These are phyloP conservation scores for Philaenus spumarius DNA, from an alignment of 1,140 invertebrate genomes.

Conservation along the genomic window DNA sequence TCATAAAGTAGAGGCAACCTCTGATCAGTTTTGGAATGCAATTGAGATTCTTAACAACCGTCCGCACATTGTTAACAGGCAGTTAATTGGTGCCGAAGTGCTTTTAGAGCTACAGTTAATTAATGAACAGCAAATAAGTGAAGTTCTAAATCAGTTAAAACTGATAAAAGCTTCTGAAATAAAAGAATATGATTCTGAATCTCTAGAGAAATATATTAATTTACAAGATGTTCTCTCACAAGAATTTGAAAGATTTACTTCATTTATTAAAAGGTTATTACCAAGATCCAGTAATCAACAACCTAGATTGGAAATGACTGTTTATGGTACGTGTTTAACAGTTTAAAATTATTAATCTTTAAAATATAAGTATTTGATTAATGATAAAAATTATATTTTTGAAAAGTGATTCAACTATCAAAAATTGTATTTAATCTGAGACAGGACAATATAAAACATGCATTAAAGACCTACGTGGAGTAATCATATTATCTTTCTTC, in stretches of 20 bases:
- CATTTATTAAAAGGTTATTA: background rate
- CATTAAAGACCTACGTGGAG: background rate
- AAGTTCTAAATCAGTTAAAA: background rate
- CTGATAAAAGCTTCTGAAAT: background rate
- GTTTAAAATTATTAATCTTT: background rate
- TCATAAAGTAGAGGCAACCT: background rate
- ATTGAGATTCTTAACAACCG: conserved; percentile 37
- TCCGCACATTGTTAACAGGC: conserved; percentile 41
- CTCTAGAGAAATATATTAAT: background rate
- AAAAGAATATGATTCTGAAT: background rate
- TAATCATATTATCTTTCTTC: background rate
- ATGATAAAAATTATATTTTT: too few species aligned
- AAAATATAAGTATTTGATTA: background rate
- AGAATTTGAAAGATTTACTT: background rate
- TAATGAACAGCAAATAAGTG: background rate
- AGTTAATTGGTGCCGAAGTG: conserved; percentile 30
- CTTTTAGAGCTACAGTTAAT: conserved; percentile 17
- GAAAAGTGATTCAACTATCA: too few species aligned
- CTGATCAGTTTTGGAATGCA: conserved; percentile 37
- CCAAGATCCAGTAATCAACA: background rate
- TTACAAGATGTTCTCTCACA: background rate
- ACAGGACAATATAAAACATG: background rate
- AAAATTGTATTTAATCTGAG: background rate
- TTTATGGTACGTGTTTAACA: background rate
- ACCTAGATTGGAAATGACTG: background rate